phyloP scores from a whole-genome alignment of 2,888 invertebrate genomes.

The Rutpela maculata region DNA sequence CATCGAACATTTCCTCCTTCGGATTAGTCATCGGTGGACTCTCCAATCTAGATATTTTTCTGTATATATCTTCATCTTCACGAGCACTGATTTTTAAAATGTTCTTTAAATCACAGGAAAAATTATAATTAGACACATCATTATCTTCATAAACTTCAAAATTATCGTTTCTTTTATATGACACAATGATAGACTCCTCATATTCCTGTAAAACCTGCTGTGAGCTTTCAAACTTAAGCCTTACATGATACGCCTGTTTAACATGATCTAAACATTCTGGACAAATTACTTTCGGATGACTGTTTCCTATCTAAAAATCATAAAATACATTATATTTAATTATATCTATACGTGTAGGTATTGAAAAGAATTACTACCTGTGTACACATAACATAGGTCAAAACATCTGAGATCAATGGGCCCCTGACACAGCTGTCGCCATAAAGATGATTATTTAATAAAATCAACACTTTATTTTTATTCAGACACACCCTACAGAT shows the following conservation, averaged over 20 bases:
- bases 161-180: constrained; percentile 1
- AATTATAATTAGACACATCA: neutral
- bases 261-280: neutral
- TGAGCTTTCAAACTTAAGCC: neutral
- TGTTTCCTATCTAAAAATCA: constrained; percentile 7
- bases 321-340: neutral
- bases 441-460: constrained; percentile 11
- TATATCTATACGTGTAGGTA: neutral
- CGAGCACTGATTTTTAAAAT: neutral
- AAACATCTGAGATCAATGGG: neutral
- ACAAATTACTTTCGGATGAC: constrained; percentile 10
- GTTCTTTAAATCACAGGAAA: neutral
- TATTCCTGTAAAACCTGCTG: neutral
- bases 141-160: constrained; percentile 1
- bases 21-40: neutral
- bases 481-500: constrained; percentile 18
- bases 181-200: neutral
- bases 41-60: neutral
- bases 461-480: constrained; percentile 13
- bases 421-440: neutral
- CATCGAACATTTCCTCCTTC: neutral
- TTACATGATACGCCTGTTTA: neutral
- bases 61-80: neutral
- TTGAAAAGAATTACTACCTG: neutral
- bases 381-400: constrained; percentile 10